phyloP scores from a whole-genome alignment of 2,888 invertebrate species.

The Micoletzkya japonica region DNA sequence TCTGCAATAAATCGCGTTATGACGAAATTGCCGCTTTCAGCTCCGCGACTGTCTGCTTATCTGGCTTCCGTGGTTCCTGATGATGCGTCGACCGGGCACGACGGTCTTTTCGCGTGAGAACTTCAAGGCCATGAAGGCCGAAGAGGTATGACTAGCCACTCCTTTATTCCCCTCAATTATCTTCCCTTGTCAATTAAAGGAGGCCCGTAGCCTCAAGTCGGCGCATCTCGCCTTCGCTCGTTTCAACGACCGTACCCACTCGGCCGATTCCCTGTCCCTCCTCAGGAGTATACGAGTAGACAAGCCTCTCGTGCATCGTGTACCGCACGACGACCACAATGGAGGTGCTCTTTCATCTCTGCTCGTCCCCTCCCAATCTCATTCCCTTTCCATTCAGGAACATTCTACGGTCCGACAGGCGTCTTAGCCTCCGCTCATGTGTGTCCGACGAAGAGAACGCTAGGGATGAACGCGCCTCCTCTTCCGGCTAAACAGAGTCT shows the following conservation, averaged over 20 bases:
- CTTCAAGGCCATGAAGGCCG: slow-evolving; percentile 12
- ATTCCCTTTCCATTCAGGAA: background rate
- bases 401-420: background rate
- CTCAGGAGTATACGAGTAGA: slow-evolving; percentile 19
- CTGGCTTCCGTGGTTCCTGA: slow-evolving; percentile 93
- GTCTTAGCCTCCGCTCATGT: slow-evolving; percentile 9
- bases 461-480: background rate
- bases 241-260: slow-evolving; percentile 14
- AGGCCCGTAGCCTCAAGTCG: background rate
- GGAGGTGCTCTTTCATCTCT: too few species aligned
- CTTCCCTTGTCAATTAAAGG: slow-evolving; percentile 2
- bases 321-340: slow-evolving; percentile 9
- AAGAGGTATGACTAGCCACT: slow-evolving; percentile 1
- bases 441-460: background rate
- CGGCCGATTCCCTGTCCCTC: slow-evolving; percentile 5
- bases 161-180: background rate
- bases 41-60: slow-evolving; percentile 89
- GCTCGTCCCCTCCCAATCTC: background rate
- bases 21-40: slow-evolving; percentile 69
- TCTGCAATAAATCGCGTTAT: background rate
- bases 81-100: slow-evolving; percentile 88
- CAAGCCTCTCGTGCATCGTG: slow-evolving; percentile 1
- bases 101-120: slow-evolving; percentile 35
- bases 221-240: slow-evolving; percentile 7
- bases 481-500: background rate